These are phyloP conservation scores for Psammodynastes pulverulentus DNA, from an alignment of 2,113 vertebrate species.

Conservation along the genomic window DNA sequence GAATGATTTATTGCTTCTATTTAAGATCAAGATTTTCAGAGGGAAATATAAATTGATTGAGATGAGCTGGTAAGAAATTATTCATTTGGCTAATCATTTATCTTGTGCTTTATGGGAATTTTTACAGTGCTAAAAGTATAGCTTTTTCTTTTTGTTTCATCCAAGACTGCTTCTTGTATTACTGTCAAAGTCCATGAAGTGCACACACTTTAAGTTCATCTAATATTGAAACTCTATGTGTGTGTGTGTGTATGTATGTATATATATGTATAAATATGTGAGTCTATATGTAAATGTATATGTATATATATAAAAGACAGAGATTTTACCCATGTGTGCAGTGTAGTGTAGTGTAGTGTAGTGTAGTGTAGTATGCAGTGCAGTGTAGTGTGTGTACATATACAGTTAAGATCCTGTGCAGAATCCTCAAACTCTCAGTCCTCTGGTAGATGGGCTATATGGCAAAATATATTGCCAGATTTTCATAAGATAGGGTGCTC, in stretches of 20 bases:
- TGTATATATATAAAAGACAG: too few relatives aligned
- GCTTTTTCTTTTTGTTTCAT: background rate
- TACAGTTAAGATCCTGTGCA: background rate
- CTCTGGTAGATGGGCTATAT: background rate
- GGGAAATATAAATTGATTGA: constrained; percentile 21
- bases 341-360: too few relatives aligned
- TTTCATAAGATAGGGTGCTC: background rate
- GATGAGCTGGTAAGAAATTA: constrained; percentile 11
- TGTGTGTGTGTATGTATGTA: background rate
- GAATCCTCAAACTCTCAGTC: background rate
- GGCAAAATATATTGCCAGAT: background rate
- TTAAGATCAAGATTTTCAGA: background rate
- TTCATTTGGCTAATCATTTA: constrained; percentile 11
- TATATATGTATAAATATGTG: too few relatives aligned
- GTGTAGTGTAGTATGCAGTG: too few relatives aligned
- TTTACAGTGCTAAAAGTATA: background rate
- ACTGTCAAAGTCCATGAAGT: background rate
- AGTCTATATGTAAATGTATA: too few relatives aligned
- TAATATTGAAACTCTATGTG: background rate
- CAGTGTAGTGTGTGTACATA: background rate
- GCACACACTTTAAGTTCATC: background rate
- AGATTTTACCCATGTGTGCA: too few relatives aligned
- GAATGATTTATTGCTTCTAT: background rate
- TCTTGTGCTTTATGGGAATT: background rate
- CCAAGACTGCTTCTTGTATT: background rate